These are phyloP conservation scores for Cherax quadricarinatus DNA, from an alignment of 1,140 invertebrate genomes.

Conservation along the genomic window DNA sequence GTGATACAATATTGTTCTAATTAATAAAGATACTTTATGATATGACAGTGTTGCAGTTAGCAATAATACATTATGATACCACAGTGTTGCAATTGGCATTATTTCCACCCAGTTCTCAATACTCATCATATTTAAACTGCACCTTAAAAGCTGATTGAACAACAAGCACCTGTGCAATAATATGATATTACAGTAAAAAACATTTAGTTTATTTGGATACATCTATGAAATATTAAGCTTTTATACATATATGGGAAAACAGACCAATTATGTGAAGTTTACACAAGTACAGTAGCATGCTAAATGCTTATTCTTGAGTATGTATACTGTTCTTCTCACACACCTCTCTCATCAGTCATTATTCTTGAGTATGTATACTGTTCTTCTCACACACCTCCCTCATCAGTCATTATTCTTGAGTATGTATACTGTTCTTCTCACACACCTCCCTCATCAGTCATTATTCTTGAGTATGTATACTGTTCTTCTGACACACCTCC, in stretches of 20 bases:
- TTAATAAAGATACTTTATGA: too few species aligned
- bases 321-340: not conserved
- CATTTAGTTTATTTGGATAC: not conserved
- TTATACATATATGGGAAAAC: not conserved
- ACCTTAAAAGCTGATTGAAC: not conserved
- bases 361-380: too few species aligned
- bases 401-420: too few species aligned
- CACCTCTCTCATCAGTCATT: not conserved
- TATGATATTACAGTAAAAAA: not conserved
- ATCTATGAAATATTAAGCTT: slow-evolving; percentile 1
- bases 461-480: too few species aligned
- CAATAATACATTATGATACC: too few species aligned
- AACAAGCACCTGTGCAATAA: slow-evolving; percentile 5
- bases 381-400: too few species aligned
- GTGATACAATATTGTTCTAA: too few species aligned
- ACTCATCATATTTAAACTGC: not conserved
- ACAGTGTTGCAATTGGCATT: not conserved
- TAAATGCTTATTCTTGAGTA: not conserved
- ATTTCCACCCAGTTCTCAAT: not conserved
- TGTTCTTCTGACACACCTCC: too few species aligned
- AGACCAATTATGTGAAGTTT: not conserved
- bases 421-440: too few species aligned
- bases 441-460: too few species aligned
- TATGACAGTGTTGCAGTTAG: too few species aligned
- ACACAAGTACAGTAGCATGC: not conserved